A percentile compares a stretch with the other conserved stretches of the same genome.
These are phyloP conservation scores for Ciconia maguari DNA, from an alignment of 2,113 vertebrate genomes.

Conservation along the genomic window DNA sequence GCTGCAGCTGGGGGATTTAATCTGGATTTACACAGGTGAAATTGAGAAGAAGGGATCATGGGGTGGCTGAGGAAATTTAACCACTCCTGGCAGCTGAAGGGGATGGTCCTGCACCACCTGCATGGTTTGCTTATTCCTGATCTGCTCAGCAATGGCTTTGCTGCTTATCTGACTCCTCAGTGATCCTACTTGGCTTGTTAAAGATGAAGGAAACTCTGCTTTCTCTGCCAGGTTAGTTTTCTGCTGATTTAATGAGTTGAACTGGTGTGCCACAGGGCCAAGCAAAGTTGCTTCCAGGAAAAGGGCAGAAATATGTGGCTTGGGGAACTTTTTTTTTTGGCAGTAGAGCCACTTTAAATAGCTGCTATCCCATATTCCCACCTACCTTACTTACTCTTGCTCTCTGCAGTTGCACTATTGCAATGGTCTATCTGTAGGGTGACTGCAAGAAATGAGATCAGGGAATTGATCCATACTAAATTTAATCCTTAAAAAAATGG, in stretches of 20 bases:
- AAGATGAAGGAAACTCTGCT: not conserved
- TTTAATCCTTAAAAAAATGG: rapidly evolving
- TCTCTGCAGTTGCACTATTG: not conserved
- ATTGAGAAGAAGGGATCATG: not conserved
- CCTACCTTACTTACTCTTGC: not conserved
- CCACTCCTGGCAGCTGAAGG: not conserved
- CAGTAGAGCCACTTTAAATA: not conserved
- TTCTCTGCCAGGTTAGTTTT: not conserved
- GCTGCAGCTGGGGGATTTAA: not conserved
- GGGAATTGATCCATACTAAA: not conserved
- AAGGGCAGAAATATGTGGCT: not conserved
- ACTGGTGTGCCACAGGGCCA: not conserved
- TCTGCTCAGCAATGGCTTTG: not conserved
- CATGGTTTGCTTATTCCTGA: not conserved
- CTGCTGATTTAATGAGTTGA: not conserved
- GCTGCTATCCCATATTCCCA: not conserved
- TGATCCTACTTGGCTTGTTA: not conserved
- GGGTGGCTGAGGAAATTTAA: not conserved
- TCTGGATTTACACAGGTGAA: not conserved
- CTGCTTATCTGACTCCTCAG: not conserved
- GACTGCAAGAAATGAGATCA: not conserved
- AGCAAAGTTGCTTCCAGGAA: not conserved
- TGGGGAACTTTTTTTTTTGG: not conserved
- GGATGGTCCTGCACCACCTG: not conserved
- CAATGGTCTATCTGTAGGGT: not conserved